phyloP scores from a whole-genome alignment of 1,140 invertebrate genomes.

The Trachymyrmex septentrionalis region DNA sequence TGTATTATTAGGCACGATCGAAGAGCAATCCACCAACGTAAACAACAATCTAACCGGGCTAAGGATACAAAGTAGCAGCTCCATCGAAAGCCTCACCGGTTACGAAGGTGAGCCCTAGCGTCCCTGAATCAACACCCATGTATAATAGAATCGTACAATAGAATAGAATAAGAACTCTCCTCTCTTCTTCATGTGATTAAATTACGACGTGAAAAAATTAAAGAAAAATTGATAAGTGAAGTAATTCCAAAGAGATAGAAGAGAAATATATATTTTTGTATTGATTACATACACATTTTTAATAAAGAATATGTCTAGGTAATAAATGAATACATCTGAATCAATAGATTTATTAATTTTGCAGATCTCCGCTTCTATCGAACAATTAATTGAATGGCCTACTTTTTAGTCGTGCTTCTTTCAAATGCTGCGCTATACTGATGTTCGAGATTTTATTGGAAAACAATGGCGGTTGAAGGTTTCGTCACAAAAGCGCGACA shows the following conservation, averaged over 20 bases:
- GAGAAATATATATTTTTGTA: background rate
- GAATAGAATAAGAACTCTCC: background rate
- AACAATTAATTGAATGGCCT: conserved; percentile 36
- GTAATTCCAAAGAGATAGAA: too few relatives aligned
- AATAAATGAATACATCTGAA: background rate
- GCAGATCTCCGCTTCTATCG: background rate
- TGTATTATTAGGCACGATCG: conserved; percentile 52
- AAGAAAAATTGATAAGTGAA: background rate
- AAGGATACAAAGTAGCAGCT: conserved; percentile 80
- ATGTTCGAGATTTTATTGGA: conserved; percentile 50
- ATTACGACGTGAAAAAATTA: background rate
- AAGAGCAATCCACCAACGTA: conserved; percentile 73
- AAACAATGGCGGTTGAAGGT: conserved; percentile 52
- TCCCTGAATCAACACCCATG: background rate
- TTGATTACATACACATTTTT: background rate
- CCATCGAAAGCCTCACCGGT: conserved; percentile 84
- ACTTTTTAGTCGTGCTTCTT: conserved; percentile 29
- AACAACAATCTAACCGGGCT: conserved; percentile 84
- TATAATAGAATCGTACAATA: background rate
- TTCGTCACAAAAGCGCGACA: background rate
- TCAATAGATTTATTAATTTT: conserved; percentile 17
- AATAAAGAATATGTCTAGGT: background rate
- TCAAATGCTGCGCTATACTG: background rate
- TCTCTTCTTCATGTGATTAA: conserved; percentile 1
- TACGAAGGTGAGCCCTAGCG: conserved; percentile 82